Conservation (phyloP, 1,140 invertebrate species). For the Bombus pyrosoma region DNA sequence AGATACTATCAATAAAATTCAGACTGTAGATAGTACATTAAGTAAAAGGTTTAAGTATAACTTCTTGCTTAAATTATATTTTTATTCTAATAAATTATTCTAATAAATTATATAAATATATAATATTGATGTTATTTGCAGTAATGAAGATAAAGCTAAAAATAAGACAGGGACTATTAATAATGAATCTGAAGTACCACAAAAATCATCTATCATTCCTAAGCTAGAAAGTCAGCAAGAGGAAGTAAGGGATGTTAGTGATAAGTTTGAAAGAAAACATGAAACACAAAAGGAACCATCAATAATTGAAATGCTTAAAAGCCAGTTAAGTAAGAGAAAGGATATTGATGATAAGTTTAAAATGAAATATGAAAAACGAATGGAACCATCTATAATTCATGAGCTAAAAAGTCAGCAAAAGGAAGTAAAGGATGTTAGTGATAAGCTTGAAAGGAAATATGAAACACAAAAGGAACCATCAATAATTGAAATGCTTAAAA, state of each 20-base stretch:
- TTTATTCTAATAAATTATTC: background rate
- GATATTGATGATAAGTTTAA: background rate
- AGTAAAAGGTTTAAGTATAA: conserved; percentile 14
- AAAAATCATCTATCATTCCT: no score
- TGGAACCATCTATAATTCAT: background rate
- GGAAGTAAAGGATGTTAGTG: background rate
- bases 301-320: background rate
- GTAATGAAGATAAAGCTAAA: background rate
- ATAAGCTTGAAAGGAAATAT: background rate
- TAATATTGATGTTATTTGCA: conserved; percentile 13
- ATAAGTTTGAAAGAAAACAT: background rate
- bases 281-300: background rate
- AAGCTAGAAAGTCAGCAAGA: no score
- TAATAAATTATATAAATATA: background rate
- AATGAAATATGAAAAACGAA: background rate
- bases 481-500: no score
- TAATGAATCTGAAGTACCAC: background rate
- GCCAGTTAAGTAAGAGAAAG: rapidly evolving
- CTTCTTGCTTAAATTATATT: conserved; percentile 12
- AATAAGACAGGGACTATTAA: background rate
- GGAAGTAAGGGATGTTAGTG: background rate
- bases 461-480: no score
- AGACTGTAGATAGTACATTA: background rate
- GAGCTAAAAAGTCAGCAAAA: background rate
- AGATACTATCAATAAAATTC: background rate